A percentile compares a stretch with the other conserved stretches of the same genome.
phyloP scores from a whole-genome alignment of 2,113 vertebrate genomes.

The Pipra filicauda region DNA sequence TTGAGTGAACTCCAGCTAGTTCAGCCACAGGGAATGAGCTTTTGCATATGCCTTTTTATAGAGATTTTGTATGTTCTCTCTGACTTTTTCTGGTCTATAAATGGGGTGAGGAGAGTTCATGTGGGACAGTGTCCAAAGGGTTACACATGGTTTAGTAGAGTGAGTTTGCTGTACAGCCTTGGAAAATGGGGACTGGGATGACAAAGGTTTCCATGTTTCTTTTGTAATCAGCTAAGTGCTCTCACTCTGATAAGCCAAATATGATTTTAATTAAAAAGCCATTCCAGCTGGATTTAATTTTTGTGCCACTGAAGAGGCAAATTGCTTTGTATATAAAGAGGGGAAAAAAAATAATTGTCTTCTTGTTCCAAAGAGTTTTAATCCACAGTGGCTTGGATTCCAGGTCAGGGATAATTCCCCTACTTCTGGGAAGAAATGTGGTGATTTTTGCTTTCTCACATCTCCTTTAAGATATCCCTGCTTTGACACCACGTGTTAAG shows the following conservation, averaged over 20 bases:
- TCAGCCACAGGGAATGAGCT: background rate
- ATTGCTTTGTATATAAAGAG: background rate
- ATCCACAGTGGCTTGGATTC: background rate
- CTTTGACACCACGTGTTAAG: background rate
- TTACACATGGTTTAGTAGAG: background rate
- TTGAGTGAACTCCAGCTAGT: background rate
- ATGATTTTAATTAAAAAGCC: constrained; percentile 57
- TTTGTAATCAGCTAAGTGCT: constrained; percentile 25
- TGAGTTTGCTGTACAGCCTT: background rate
- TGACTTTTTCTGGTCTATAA: background rate
- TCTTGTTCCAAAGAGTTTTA: background rate
- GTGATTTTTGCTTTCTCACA: background rate
- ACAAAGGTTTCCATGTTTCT: background rate
- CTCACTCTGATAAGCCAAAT: constrained; percentile 30
- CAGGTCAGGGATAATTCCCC: background rate
- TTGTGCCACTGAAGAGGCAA: background rate
- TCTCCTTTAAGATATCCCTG: background rate
- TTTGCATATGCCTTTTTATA: background rate
- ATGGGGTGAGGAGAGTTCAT: background rate
- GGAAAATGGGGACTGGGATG: background rate
- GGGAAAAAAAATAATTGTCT: background rate
- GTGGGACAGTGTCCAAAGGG: background rate
- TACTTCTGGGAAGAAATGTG: background rate
- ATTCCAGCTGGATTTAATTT: constrained; percentile 46
- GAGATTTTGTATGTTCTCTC: background rate